phyloP scores from a whole-genome alignment of 2,888 invertebrate genomes.

The Drosophila meridionalis region DNA sequence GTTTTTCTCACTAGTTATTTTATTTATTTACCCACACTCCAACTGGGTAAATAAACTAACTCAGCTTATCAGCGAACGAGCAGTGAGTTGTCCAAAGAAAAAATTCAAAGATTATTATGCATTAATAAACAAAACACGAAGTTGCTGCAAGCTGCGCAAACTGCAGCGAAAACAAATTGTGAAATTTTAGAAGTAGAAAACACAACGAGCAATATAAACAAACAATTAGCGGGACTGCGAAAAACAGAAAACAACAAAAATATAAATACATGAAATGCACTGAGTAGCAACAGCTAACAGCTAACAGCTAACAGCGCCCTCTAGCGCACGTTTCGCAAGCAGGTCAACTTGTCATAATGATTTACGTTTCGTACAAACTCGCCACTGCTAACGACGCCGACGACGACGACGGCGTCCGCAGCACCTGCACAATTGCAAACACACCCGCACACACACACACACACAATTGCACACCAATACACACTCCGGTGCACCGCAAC shows the following conservation, averaged over 20 bases:
- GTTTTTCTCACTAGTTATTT: constrained; percentile 1
- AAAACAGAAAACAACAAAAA: constrained; percentile 15
- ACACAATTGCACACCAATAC: constrained; percentile 14
- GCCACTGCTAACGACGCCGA: constrained; percentile 37
- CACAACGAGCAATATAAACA: constrained; percentile 66
- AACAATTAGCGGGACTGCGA: constrained; percentile 67
- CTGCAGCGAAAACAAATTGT: constrained; percentile 34
- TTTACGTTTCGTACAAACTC: constrained; percentile 66
- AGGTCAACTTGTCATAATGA: constrained; percentile 78
- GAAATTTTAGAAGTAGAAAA: constrained; percentile 53
- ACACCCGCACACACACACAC: constrained; percentile 17
- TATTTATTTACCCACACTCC: constrained; percentile 43
- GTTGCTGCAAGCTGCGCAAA: constrained; percentile 5
- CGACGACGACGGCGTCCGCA: constrained; percentile 30
- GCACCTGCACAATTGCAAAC: constrained; percentile 59
- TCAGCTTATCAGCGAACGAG: constrained; percentile 38
- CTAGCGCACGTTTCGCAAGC: constrained; percentile 57
- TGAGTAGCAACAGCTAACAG: constrained; percentile 17
- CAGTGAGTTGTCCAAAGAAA: constrained; percentile 16
- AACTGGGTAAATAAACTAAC: constrained; percentile 34
- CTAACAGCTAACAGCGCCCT: constrained; percentile 39
- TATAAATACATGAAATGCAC: constrained; percentile 3
- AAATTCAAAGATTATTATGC: constrained; percentile 41
- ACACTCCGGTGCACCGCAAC: constrained; percentile 11
- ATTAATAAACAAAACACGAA: constrained; percentile 49